A percentile compares a stretch with the other conserved stretches of the same genome.
These are phyloP conservation scores for Prunella fulvescens DNA, from an alignment of 2,113 vertebrate genomes.

Conservation along the genomic window DNA sequence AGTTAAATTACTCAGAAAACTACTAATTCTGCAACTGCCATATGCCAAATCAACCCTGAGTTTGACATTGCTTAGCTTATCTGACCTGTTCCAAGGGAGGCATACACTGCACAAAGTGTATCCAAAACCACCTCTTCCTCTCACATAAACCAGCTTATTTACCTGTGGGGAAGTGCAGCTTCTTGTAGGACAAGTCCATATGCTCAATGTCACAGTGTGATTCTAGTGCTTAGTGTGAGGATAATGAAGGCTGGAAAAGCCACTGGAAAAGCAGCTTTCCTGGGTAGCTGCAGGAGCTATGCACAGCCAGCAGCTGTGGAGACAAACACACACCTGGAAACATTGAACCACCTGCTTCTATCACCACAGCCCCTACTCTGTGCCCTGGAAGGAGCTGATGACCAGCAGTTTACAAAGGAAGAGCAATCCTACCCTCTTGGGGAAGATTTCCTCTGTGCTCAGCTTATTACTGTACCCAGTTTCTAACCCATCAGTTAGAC, in stretches of 20 bases:
- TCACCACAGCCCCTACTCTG: background rate
- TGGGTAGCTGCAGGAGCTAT: background rate
- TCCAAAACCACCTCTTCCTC: background rate
- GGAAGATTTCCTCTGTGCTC: background rate
- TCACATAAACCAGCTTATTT: background rate
- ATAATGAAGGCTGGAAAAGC: background rate
- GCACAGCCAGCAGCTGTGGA: background rate
- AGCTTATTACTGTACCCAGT: background rate
- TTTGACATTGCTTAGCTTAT: background rate
- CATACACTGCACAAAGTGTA: background rate
- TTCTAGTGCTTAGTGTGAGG: background rate
- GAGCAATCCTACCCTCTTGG: background rate
- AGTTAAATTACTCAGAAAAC: background rate
- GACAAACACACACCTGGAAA: background rate
- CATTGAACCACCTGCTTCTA: background rate
- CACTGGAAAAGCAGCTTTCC: background rate
- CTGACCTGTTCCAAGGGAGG: slow-evolving; percentile 3
- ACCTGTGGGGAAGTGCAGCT: background rate
- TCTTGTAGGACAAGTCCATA: background rate
- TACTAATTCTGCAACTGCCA: background rate
- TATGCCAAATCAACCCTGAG: background rate
- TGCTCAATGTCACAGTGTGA: background rate
- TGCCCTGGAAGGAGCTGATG: background rate
- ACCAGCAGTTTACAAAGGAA: background rate
- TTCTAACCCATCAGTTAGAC: background rate